Base-by-base conservation (phyloP, 2,113 vertebrate genomes). In the Lates calcarifer region DNA sequence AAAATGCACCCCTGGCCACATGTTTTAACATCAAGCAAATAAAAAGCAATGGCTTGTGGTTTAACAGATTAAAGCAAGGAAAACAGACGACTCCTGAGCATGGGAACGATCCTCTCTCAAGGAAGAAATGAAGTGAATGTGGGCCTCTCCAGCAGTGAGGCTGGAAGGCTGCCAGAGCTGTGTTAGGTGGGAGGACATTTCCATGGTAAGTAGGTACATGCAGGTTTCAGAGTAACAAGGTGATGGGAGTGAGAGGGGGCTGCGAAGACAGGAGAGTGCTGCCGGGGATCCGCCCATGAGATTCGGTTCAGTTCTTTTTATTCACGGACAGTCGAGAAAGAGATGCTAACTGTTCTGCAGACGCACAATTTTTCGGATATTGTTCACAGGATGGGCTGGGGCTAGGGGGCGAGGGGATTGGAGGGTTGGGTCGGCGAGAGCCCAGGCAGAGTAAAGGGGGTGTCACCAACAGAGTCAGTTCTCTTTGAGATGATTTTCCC, bases 401-500 rank as follows among this genome's bases (percentile, higher is more conserved):
- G 13, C n/a, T n/a, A 28, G 56, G 1, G 37, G 45, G 14, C 5
- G 22, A 9, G 31, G 53, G 57, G 31, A 7, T 45, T 33, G 14
- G 43, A 37, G n/a, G 28, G 45, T n/a, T n/a, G n/a, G 63, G 53
- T 58, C 39, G 41, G 68, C 14, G 18, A 83, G 51, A 66, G 63
- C 56, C 71, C 69, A 75, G 85, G 78, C 85, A 81, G 84, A 83
- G 47, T 41, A 49, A n/a, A 85, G 86, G 87, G 66, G 61, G 58
- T 56, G 29, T 90, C 84, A 74, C 63, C n/a, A 69, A 74, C 82
- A 90, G 86, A 89, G 93, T 92, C 90, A 84, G 49, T 58, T 92
- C 89, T 92, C 91, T 74, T 86, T 85, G 60, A 85, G 85, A 81
- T 87, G 64, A 90, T 77, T 83, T 55, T 69, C 66, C 72, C 86